These are phyloP conservation scores for Ceramica pisi DNA, from an alignment of 2,888 invertebrate species.

Conservation along the genomic window DNA sequence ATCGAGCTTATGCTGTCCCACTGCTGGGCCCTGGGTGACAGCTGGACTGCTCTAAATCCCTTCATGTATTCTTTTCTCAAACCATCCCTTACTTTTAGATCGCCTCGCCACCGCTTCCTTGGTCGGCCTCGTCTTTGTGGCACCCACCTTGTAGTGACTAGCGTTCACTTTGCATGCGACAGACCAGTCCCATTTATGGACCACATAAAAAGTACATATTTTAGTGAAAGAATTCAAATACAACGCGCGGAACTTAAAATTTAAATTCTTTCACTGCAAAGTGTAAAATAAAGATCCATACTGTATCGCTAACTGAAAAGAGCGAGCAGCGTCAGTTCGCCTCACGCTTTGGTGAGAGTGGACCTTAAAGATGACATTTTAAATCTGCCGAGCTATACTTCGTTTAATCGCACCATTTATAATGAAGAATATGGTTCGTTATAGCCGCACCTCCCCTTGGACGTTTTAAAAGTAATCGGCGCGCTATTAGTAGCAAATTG, in stretches of 20 bases:
- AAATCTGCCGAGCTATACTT: slow-evolving; percentile 70
- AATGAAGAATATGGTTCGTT: slow-evolving; percentile 76
- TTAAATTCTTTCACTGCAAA: neutral
- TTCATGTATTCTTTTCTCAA: no score
- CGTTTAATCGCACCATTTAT: slow-evolving; percentile 78
- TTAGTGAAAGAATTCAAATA: neutral
- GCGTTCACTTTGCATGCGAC: no score
- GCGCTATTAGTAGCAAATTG: slow-evolving; percentile 41
- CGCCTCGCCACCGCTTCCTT: no score
- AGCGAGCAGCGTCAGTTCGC: no score
- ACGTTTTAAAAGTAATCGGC: slow-evolving; percentile 56
- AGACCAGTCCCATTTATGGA: neutral
- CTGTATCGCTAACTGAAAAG: neutral
- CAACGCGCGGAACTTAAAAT: neutral
- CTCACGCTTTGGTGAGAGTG: neutral
- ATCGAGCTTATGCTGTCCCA: no score
- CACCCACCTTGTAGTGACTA: no score
- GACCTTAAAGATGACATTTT: slow-evolving; percentile 59
- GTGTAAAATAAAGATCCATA: neutral
- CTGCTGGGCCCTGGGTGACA: no score
- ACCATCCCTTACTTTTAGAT: no score
- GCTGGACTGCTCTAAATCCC: no score
- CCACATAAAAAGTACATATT: neutral
- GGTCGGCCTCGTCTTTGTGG: no score
- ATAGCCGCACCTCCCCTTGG: slow-evolving; percentile 53